Conservation (phyloP, 2,797 vertebrate genomes). For the Pangasius djambal region DNA sequence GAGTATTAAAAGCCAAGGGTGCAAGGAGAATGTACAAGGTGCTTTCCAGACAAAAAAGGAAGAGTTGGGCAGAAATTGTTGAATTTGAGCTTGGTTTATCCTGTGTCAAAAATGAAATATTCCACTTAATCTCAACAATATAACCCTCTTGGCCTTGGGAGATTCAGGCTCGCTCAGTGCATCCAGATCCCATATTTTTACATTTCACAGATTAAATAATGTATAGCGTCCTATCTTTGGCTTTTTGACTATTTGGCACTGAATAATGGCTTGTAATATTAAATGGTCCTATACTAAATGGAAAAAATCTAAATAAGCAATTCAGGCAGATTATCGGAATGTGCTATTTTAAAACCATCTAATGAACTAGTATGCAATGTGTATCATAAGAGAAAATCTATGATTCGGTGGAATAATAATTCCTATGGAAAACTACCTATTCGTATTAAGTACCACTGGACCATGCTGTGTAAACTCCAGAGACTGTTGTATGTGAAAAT, state of each 20-base stretch:
- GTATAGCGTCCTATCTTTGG: background rate
- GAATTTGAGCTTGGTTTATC: conserved; percentile 64
- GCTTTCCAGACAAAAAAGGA: conserved; percentile 72
- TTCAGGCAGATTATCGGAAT: background rate
- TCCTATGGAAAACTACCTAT: background rate
- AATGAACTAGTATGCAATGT: background rate
- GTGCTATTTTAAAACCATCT: background rate
- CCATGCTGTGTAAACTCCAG: too few species aligned
- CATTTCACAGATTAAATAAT: background rate
- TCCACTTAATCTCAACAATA: conserved; percentile 72
- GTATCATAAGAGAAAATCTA: background rate
- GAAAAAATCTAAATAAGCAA: background rate
- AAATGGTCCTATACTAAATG: background rate
- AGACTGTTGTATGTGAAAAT: too few species aligned
- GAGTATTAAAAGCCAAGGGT: background rate
- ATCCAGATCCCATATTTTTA: background rate
- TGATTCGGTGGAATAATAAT: conserved; percentile 1
- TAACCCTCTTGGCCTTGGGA: conserved; percentile 67
- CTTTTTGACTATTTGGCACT: background rate
- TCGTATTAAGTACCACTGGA: conserved; percentile 1
- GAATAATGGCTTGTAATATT: background rate
- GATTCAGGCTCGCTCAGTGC: background rate
- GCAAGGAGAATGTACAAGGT: conserved; percentile 70
- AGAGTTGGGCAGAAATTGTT: conserved; percentile 75
- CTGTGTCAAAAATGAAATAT: conserved; percentile 67